These are phyloP conservation scores for Urocolius indicus DNA, from an alignment of 2,113 vertebrate genomes.

Conservation along the genomic window DNA sequence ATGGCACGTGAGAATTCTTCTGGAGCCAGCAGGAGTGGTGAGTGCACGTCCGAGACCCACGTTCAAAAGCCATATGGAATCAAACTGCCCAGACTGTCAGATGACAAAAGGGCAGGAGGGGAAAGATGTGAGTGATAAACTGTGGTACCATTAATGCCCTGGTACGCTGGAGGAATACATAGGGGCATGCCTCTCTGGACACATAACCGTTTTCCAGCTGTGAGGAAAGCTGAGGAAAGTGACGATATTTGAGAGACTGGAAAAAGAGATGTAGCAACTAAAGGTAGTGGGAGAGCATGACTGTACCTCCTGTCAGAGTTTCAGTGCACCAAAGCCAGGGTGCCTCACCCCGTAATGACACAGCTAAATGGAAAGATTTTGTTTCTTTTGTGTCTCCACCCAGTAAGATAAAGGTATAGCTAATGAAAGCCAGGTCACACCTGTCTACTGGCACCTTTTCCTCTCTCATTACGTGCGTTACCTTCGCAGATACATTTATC, in stretches of 20 bases:
- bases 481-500: slow-evolving; percentile 45
- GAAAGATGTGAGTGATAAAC: not conserved
- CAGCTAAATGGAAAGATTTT: slow-evolving; percentile 67
- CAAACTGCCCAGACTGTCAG: not conserved
- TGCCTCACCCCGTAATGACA: slow-evolving; percentile 70
- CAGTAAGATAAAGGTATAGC: slow-evolving; percentile 60
- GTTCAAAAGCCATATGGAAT: not conserved
- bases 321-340: slow-evolving; percentile 55
- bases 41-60: not conserved
- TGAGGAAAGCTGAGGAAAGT: not conserved
- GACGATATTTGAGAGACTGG: not conserved
- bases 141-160: fast-evolving
- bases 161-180: not conserved
- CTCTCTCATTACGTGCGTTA: slow-evolving; percentile 18
- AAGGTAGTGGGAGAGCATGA: slow-evolving; percentile 51
- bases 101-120: not conserved
- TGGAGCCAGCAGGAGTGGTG: not conserved
- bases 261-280: slow-evolving; percentile 41
- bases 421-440: slow-evolving; percentile 65
- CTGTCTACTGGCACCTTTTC: slow-evolving; percentile 66
- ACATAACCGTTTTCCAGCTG: not conserved
- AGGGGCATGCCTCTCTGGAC: not conserved
- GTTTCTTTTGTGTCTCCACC: slow-evolving; percentile 65
- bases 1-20: not conserved
- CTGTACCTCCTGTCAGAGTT: slow-evolving; percentile 66